Conservation (phyloP, 1,140 invertebrate genomes). For the Ganaspis sp. region DNA sequence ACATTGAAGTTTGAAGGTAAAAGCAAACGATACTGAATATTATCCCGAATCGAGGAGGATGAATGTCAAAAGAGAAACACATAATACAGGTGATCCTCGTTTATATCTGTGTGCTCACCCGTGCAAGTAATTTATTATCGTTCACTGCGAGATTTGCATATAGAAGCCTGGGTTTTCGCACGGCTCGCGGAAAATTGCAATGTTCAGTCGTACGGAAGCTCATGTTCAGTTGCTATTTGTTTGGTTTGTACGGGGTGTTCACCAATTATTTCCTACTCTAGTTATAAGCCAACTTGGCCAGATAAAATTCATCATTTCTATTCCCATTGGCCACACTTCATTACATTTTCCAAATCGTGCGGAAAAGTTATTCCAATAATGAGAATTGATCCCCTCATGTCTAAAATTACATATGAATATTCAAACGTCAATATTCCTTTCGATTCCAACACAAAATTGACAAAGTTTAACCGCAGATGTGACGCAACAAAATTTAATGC, state of each 20-base stretch:
- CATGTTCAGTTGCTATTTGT: not conserved
- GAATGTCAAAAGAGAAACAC: conserved; percentile 56
- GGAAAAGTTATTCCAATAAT: conserved; percentile 10
- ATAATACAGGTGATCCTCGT: conserved; percentile 52
- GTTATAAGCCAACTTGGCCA: conserved; percentile 17
- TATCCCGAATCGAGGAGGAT: not conserved
- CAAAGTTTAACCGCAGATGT: too few species aligned
- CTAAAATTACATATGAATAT: not conserved
- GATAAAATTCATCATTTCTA: conserved; percentile 5
- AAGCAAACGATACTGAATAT: conserved; percentile 4
- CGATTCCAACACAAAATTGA: not conserved
- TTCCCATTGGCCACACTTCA: conserved; percentile 19
- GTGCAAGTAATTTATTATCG: conserved; percentile 65
- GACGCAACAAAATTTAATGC: too few species aligned
- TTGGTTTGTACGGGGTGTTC: conserved; percentile 10
- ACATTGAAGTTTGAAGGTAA: conserved; percentile 7
- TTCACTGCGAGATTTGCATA: conserved; percentile 61
- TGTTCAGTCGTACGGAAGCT: conserved; percentile 51
- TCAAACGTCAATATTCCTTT: not conserved
- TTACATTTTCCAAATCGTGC: conserved; percentile 15
- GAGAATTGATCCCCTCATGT: not conserved
- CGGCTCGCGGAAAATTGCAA: conserved; percentile 58
- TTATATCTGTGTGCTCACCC: conserved; percentile 48
- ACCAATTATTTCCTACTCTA: conserved; percentile 11
- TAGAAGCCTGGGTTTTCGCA: conserved; percentile 37